Percentiles rank a stretch among this genome's conserved stretches.
Conservation (phyloP, 2,888 invertebrate genomes). For the Cosmia pyralina region DNA sequence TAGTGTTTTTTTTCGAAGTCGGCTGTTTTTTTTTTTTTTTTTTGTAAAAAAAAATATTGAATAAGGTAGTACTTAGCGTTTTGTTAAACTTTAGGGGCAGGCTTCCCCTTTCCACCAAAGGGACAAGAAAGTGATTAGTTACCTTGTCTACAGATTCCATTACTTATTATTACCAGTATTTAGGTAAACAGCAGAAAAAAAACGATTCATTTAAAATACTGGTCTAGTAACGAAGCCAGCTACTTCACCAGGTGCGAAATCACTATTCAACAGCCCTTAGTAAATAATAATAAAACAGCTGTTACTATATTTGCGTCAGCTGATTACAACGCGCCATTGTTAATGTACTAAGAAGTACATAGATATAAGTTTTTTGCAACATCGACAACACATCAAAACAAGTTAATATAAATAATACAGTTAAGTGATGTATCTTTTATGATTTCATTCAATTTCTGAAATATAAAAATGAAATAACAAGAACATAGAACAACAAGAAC, state of each 20-base stretch:
- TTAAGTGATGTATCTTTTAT: not conserved
- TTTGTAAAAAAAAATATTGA: constrained; percentile 7
- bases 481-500: too few species aligned
- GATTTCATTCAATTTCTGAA: not conserved
- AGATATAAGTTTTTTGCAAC: not conserved
- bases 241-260: constrained; percentile 5
- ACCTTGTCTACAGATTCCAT: too few species aligned
- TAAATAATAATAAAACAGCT: constrained; percentile 12
- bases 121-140: too few species aligned
- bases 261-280: not conserved
- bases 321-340: constrained; percentile 18
- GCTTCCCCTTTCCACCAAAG: not conserved
- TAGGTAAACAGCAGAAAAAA: too few species aligned
- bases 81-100: not conserved
- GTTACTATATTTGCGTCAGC: constrained; percentile 15
- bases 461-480: not conserved
- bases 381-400: not conserved
- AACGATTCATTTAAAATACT: not conserved
- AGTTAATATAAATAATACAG: too few species aligned
- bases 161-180: too few species aligned
- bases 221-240: not conserved
- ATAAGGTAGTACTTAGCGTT: not conserved
- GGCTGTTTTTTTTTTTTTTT: too few species aligned
- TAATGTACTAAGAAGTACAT: not conserved
- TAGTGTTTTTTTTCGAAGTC: too few species aligned